These are phyloP conservation scores for Acheta domesticus DNA, from an alignment of 2,888 invertebrate genomes.

Conservation along the genomic window DNA sequence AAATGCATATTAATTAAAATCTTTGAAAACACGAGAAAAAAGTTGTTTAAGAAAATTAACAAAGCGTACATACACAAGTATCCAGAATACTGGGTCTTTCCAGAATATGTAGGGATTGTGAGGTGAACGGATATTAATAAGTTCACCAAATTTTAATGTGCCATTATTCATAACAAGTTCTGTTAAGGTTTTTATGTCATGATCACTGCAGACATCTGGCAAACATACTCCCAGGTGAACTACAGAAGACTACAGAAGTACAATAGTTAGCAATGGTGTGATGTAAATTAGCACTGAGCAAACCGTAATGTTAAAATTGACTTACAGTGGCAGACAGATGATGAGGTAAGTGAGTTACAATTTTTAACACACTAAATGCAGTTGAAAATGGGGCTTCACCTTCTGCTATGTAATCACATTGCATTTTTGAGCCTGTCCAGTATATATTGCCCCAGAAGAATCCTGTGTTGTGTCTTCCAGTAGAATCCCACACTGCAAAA, in stretches of 20 bases:
- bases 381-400: constrained; percentile 21
- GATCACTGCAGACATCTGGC: constrained; percentile 63
- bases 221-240: constrained; percentile 74
- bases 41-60: background rate
- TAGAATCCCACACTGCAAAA: constrained; percentile 47
- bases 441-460: constrained; percentile 49
- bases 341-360: background rate
- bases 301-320: too few species aligned
- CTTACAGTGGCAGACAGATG: background rate
- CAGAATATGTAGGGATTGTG: constrained; percentile 62
- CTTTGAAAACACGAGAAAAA: background rate
- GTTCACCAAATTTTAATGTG: constrained; percentile 38
- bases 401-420: constrained; percentile 42
- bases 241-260: constrained; percentile 47
- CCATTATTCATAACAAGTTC: constrained; percentile 37
- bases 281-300: background rate
- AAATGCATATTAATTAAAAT: background rate
- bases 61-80: constrained; percentile 59
- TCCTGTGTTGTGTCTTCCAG: constrained; percentile 47
- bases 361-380: background rate
- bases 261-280: background rate
- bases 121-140: constrained; percentile 66
- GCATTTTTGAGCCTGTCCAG: constrained; percentile 47
- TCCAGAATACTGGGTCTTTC: constrained; percentile 67
- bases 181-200: constrained; percentile 60